These are phyloP conservation scores for Sisor rabdophorus DNA, from an alignment of 2,113 vertebrate genomes.

Conservation along the genomic window DNA sequence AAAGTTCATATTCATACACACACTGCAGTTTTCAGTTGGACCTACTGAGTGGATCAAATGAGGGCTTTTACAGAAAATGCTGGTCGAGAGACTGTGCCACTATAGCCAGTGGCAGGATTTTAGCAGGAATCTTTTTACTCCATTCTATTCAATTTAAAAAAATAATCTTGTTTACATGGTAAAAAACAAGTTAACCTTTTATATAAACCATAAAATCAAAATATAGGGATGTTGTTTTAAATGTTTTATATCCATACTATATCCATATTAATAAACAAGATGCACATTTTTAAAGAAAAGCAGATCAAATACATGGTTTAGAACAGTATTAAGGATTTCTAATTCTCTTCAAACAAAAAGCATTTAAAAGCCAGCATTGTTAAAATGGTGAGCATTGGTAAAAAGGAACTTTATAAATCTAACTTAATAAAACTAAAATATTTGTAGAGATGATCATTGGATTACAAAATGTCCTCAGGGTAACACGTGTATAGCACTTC, in stretches of 20 bases:
- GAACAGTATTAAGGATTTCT: neutral
- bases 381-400: too few species aligned
- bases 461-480: constrained; percentile 2
- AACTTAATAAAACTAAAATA: neutral
- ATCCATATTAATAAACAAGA: too few species aligned
- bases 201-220: too few species aligned
- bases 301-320: neutral
- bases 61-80: constrained; percentile 10
- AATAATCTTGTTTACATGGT: too few species aligned
- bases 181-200: too few species aligned
- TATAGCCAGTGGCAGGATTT: neutral
- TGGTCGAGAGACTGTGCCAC: constrained; percentile 13
- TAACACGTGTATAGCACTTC: neutral
- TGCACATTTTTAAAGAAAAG: too few species aligned
- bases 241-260: too few species aligned
- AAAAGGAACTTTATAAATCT: too few species aligned
- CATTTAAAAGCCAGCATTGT: too few species aligned
- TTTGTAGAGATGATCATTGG: neutral
- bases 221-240: too few species aligned
- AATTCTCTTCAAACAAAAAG: neutral
- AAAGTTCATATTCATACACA: constrained; percentile 57
- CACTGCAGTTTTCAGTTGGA: constrained; percentile 22
- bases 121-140: too few species aligned
- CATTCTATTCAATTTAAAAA: too few species aligned
- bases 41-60: constrained; percentile 5